phyloP scores from a whole-genome alignment of 2,888 invertebrate genomes.

The Drosophila monieri region DNA sequence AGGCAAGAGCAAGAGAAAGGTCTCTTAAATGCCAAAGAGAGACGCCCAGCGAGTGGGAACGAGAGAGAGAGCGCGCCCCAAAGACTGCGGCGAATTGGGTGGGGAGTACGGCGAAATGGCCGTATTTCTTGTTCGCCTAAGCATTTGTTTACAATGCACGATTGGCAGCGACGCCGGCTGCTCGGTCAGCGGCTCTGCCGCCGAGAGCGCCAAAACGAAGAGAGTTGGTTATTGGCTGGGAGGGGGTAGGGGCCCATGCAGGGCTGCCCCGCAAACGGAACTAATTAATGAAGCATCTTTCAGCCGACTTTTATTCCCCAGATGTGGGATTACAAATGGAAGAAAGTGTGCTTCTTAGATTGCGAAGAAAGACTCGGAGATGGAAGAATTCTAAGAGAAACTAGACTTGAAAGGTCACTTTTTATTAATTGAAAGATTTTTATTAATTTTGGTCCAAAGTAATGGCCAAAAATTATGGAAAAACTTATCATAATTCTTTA shows the following conservation, averaged over 20 bases:
- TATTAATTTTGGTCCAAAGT: no score
- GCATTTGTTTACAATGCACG: constrained; percentile 52
- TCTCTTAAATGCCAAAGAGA: constrained; percentile 25
- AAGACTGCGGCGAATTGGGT: constrained; percentile 69
- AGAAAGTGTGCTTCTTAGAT: background rate
- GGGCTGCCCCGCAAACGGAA: constrained; percentile 58
- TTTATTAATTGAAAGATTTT: no score
- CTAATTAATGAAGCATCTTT: constrained; percentile 78
- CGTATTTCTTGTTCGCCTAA: constrained; percentile 46
- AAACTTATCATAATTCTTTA: no score
- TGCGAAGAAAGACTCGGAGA: background rate
- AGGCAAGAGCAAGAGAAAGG: constrained; percentile 52
- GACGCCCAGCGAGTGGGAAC: background rate
- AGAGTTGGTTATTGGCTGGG: constrained; percentile 10
- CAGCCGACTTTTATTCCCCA: constrained; percentile 30
- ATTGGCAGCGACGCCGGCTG: constrained; percentile 24
- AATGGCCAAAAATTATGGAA: no score
- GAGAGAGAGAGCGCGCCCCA: constrained; percentile 2
- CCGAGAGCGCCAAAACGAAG: constrained; percentile 30
- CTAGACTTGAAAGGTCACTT: no score
- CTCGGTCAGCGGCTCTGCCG: constrained; percentile 28
- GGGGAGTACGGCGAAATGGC: constrained; percentile 17
- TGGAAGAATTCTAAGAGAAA: no score
- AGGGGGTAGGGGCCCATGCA: background rate
- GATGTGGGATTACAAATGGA: background rate